Evolutionary conservation across 2,113 vertebrate species (phyloP).

Genomic region (Sprattus sprattus): DNA sequence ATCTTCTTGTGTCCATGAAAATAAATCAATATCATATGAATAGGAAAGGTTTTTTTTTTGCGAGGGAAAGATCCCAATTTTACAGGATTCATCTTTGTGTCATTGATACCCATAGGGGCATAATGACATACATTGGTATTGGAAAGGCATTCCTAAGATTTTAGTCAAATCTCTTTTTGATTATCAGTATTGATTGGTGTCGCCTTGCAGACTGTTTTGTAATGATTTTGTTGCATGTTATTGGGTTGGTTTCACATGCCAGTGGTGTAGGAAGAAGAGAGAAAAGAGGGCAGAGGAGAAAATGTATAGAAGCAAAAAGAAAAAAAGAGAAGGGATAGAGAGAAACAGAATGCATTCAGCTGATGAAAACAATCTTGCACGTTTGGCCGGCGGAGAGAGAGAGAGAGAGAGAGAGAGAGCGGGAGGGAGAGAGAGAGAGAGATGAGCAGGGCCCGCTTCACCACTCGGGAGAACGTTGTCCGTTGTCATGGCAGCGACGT

Average conservation of each 20-base stretch:
- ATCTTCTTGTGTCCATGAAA: neutral
- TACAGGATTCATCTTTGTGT: neutral
- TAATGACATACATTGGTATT: conserved; percentile 29
- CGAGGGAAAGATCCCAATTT: neutral
- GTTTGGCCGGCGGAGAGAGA: conserved; percentile 28
- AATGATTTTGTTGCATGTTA: conserved; percentile 41
- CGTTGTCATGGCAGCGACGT: conserved; percentile 74
- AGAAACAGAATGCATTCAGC: conserved; percentile 29
- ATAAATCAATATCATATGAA: too few relatives aligned
- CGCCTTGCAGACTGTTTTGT: conserved; percentile 34
- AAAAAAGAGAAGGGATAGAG: neutral
- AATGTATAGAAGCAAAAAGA: neutral
- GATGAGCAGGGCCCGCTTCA: conserved; percentile 42
- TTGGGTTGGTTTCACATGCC: neutral
- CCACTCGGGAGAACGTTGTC: conserved; percentile 65
- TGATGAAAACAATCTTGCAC: conserved; percentile 36
- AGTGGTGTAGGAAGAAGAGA: neutral
- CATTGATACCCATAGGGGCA: neutral
- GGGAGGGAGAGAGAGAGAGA: neutral
- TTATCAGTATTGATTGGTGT: conserved; percentile 44
- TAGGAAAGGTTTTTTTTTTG: neutral
- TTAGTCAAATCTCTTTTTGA: conserved; percentile 34
- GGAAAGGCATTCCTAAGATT: conserved; percentile 29
- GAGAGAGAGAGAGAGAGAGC: conserved; percentile 9
- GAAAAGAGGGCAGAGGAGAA: neutral